phyloP scores from a whole-genome alignment of 2,797 vertebrate species.

The Crenuchus spilurus region DNA sequence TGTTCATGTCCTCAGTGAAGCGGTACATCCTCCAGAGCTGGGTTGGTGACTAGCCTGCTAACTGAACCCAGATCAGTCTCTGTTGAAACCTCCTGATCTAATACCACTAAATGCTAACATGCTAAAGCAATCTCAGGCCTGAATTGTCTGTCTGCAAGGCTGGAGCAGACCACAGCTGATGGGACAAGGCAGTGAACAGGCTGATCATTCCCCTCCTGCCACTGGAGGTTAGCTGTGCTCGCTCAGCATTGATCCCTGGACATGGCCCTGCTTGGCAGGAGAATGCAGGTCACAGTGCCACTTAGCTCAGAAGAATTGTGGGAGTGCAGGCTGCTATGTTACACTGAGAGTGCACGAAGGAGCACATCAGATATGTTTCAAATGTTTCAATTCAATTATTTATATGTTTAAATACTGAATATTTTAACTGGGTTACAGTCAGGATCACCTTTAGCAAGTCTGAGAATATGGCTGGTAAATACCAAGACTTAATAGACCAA shows the following conservation, averaged over 20 bases:
- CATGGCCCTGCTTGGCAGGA: background rate
- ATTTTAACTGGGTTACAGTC: no score
- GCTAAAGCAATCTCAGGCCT: conserved; percentile 18
- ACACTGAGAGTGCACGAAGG: no score
- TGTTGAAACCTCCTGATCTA: conserved; percentile 16
- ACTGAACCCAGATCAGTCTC: conserved; percentile 45
- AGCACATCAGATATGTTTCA: no score
- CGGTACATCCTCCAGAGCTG: background rate
- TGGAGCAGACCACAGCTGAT: conserved; percentile 20
- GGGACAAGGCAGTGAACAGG: conserved; percentile 34
- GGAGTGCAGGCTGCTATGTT: background rate
- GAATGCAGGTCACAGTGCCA: conserved; percentile 11
- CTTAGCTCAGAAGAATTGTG: conserved; percentile 9
- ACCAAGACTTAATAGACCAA: no score
- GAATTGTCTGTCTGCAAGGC: background rate
- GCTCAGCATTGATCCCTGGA: conserved; percentile 9
- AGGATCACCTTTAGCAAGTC: no score
- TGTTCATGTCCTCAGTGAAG: background rate
- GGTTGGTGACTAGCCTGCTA: background rate
- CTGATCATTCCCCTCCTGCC: conserved; percentile 29
- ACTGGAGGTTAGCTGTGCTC: conserved; percentile 27
- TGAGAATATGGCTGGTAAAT: no score
- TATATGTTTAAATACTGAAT: no score
- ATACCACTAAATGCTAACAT: background rate
- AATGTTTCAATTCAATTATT: background rate